These are phyloP conservation scores for Hesperophylax magnus DNA, from an alignment of 1,140 invertebrate species.

Conservation along the genomic window DNA sequence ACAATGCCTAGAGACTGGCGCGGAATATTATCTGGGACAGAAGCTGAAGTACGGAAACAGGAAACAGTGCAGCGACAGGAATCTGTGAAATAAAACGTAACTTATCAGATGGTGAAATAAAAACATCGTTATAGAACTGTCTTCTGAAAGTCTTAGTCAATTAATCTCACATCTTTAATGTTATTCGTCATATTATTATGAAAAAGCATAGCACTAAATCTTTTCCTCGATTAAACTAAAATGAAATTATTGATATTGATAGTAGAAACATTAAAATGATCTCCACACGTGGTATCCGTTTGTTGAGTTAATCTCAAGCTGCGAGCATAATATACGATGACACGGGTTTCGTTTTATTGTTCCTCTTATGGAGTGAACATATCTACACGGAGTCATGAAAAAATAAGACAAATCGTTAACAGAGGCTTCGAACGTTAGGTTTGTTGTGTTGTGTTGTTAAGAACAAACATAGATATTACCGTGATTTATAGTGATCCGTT, in stretches of 20 bases:
- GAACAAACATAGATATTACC: background rate
- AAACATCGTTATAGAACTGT: background rate
- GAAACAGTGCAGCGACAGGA: conserved; percentile 89
- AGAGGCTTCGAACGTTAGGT: background rate
- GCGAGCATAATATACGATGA: conserved; percentile 33
- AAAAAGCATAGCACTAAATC: background rate
- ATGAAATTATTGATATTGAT: background rate
- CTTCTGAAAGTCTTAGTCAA: background rate
- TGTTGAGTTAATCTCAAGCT: conserved; percentile 19
- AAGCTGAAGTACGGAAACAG: conserved; percentile 87
- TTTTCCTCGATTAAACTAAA: background rate
- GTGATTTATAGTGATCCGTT: conserved; percentile 8
- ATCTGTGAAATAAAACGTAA: conserved; percentile 73
- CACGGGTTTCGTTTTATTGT: conserved; percentile 20
- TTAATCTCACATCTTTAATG: background rate
- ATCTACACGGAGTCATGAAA: background rate
- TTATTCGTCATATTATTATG: background rate
- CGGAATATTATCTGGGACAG: conserved; percentile 71
- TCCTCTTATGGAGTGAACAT: background rate
- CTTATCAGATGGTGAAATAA: background rate
- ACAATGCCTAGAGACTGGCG: background rate
- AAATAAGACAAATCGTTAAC: conserved; percentile 34
- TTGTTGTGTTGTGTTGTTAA: background rate
- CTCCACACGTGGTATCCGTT: background rate
- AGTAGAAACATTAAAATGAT: background rate